These are phyloP conservation scores for Pseudochaenichthys georgianus DNA, from an alignment of 2,797 vertebrate species.

Conservation along the genomic window DNA sequence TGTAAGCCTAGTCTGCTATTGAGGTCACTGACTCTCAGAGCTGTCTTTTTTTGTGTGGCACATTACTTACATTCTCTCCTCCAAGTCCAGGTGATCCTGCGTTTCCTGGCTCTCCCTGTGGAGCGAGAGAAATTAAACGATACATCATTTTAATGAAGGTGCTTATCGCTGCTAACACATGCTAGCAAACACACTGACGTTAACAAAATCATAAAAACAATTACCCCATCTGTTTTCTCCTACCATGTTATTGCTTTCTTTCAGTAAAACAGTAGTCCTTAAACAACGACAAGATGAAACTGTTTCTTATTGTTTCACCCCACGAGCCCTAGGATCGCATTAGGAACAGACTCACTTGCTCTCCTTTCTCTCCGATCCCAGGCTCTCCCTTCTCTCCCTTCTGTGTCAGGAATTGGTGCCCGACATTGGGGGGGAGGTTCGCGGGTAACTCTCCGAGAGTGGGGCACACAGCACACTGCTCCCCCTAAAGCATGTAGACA, in stretches of 20 bases:
- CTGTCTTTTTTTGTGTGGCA: conserved; percentile 36
- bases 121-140: conserved; percentile 32
- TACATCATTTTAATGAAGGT: conserved; percentile 60
- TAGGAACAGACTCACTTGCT: conserved; percentile 79
- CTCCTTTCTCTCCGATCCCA: conserved; percentile 77
- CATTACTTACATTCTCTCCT: conserved; percentile 90
- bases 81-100: conserved; percentile 83
- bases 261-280: conserved; percentile 19
- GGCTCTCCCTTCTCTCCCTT: conserved; percentile 75
- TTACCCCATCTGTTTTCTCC: conserved; percentile 19
- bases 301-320: conserved; percentile 8
- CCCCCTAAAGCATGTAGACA: conserved; percentile 83
- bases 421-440: conserved; percentile 33
- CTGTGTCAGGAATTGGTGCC: conserved; percentile 39
- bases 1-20: conserved; percentile 45
- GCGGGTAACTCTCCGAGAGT: conserved; percentile 58
- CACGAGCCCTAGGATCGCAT: no score
- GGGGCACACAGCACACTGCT: conserved; percentile 87
- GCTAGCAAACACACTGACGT: conserved; percentile 30
- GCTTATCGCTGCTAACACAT: conserved; percentile 48
- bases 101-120: conserved; percentile 81
- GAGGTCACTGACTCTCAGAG: conserved; percentile 49
- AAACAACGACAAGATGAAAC: conserved; percentile 23
- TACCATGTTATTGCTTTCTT: neutral
- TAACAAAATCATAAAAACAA: conserved; percentile 44